Evolutionary conservation across 2,888 invertebrate genomes (phyloP).

Genomic region (Pseudoips prasinana): DNA sequence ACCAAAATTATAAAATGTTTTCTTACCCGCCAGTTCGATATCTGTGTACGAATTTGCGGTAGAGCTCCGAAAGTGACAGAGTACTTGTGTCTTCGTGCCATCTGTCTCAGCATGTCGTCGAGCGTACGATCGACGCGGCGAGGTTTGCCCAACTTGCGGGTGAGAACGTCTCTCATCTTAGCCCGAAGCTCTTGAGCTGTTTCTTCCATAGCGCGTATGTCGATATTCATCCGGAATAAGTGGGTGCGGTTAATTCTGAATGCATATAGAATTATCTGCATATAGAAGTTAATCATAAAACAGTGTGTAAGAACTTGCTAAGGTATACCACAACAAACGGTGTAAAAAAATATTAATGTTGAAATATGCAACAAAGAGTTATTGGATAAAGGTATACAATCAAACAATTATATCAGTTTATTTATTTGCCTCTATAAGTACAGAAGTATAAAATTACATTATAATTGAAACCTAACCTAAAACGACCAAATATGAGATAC

Average conservation of each 20-base stretch:
- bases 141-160: constrained; percentile 65
- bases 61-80: constrained; percentile 46
- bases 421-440: too few species aligned
- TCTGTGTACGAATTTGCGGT: constrained; percentile 53
- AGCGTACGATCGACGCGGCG: constrained; percentile 64
- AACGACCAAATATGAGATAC: too few species aligned
- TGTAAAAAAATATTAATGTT: too few species aligned
- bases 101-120: constrained; percentile 63
- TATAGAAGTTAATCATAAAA: neutral
- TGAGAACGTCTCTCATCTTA: constrained; percentile 66
- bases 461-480: too few species aligned
- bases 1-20: too few species aligned
- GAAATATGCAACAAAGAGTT: too few species aligned
- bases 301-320: too few species aligned
- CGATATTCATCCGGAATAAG: constrained; percentile 86
- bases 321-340: too few species aligned
- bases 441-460: too few species aligned
- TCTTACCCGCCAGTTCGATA: constrained; percentile 61
- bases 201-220: constrained; percentile 85
- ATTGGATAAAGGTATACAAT: too few species aligned
- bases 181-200: constrained; percentile 81
- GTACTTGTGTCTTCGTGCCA: constrained; percentile 71
- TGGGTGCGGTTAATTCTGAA: constrained; percentile 85
- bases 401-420: too few species aligned
- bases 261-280: neutral